Evolutionary conservation across 92 coral and sea anemone species (phyloP), one percentile per base, ranked within the genome.

Genomic region (Desmophyllum pertusum): DNA sequence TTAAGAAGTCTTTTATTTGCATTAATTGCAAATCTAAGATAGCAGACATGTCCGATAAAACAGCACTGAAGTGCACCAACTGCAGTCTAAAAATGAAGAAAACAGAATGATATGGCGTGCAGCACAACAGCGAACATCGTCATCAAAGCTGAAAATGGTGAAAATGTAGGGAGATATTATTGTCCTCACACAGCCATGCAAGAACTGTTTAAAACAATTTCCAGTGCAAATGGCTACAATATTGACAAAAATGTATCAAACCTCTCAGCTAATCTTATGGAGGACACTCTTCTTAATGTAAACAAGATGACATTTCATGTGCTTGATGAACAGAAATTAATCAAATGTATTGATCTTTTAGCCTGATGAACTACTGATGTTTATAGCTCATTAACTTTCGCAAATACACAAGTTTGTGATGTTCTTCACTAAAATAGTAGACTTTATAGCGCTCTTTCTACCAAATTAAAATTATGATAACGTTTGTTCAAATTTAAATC

Each of bases 21-120:
- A 25, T 83, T 35, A 69, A 81, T 38, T 83, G 81, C 72, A 83
- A 61, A 42, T 72, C 70, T 62, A 75, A 67, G 51, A 65, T 83
- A 38, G 38, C 21, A 19, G 65, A 83, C 42, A 72, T 75, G 39
- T 15, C 17, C 11, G 67, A 57, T 38, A 55, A 62, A 46, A 71
- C 13, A 25, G 61, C 68, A 25, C 59, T 84, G 6, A 46, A 46
- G 64, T 84, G 83, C 39, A 3, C 46, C 17, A 75, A 69, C 11
- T 84, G 83, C 70, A 77, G 64, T 25, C 63, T 76, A 5, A 42
- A 57, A 17, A 66, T 77, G 67, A 4, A 37, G 4, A 85, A 85
- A 35, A 55, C n/a, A 76, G 74, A n/a, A n/a, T n/a, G n/a, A 76
- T 36, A 72, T 85, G 46, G n/a, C 30, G 27, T 29, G 40, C 37